Percentiles rank a stretch among this genome's conserved stretches.
Conservation (phyloP, 37 sponge, comb jelly and placozoan species). For the Chondrosia reniformis region DNA sequence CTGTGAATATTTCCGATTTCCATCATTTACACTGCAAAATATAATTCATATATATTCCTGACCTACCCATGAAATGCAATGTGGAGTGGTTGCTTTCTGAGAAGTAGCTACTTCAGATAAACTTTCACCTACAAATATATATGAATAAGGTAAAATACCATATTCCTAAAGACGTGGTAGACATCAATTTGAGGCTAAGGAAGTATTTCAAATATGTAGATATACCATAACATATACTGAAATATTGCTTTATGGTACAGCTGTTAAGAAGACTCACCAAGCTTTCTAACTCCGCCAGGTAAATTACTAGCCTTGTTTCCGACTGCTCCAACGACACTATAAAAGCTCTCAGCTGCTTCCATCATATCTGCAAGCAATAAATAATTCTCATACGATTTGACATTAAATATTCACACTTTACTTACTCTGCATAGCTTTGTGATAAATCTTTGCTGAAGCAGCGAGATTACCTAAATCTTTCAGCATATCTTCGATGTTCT, state of each 20-base stretch:
- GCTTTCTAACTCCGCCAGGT: slow-evolving; percentile 57
- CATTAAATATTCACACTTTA: background rate
- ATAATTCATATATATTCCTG: background rate
- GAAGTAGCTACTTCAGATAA: background rate
- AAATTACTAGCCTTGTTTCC: slow-evolving; percentile 52
- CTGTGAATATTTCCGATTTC: background rate
- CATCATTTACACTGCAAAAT: background rate
- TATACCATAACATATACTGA: too few relatives aligned
- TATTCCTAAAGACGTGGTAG: too few relatives aligned
- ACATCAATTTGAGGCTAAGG: too few relatives aligned
- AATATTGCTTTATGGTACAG: too few relatives aligned
- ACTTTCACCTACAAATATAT: background rate
- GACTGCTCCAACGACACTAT: slow-evolving; percentile 26
- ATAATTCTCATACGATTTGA: background rate
- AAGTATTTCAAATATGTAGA: too few relatives aligned
- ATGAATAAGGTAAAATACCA: too few relatives aligned
- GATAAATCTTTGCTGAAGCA: slow-evolving; percentile 43
- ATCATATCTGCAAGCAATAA: slow-evolving; percentile 30
- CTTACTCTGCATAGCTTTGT: slow-evolving; percentile 55
- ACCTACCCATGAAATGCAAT: background rate
- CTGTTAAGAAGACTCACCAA: too few relatives aligned
- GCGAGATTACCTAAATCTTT: slow-evolving; percentile 34
- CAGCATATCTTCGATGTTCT: slow-evolving; percentile 56
- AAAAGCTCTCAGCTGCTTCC: slow-evolving; percentile 31
- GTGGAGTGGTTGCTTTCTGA: background rate